phyloP scores from a whole-genome alignment of 2,797 vertebrate genomes.

The Varecia variegata region DNA sequence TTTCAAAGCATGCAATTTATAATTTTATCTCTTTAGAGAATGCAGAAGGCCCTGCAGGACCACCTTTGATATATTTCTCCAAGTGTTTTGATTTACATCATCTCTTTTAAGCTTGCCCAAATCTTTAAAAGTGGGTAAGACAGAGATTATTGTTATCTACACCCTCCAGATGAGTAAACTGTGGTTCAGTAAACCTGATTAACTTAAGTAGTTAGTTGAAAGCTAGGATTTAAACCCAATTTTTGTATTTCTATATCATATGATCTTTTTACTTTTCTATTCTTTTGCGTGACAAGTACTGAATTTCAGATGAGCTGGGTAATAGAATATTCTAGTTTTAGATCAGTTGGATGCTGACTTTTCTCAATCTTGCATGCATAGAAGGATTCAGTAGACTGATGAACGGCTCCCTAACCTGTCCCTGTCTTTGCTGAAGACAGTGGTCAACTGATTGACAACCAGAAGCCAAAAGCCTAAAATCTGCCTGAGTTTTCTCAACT shows the following conservation, averaged over 20 bases:
- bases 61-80: background rate
- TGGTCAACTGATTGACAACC: background rate
- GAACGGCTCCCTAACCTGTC: background rate
- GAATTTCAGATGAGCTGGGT: background rate
- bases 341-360: background rate
- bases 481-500: background rate
- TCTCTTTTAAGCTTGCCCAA: background rate
- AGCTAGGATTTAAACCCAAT: background rate
- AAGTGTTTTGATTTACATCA: background rate
- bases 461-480: background rate
- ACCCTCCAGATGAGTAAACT: background rate
- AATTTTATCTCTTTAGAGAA: slow-evolving; percentile 5
- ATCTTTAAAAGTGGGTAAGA: background rate
- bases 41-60: background rate
- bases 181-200: background rate
- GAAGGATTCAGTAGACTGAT: background rate
- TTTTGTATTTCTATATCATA: background rate
- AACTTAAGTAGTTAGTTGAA: background rate
- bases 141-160: background rate
- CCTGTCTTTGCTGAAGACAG: background rate
- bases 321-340: background rate
- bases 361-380: background rate
- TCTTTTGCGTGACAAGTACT: background rate
- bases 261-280: background rate
- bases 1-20: background rate